A percentile compares a stretch with the other conserved stretches of the same genome.
Evolutionary conservation across 2,113 vertebrate genomes (phyloP).

Genomic region (Egretta garzetta): DNA sequence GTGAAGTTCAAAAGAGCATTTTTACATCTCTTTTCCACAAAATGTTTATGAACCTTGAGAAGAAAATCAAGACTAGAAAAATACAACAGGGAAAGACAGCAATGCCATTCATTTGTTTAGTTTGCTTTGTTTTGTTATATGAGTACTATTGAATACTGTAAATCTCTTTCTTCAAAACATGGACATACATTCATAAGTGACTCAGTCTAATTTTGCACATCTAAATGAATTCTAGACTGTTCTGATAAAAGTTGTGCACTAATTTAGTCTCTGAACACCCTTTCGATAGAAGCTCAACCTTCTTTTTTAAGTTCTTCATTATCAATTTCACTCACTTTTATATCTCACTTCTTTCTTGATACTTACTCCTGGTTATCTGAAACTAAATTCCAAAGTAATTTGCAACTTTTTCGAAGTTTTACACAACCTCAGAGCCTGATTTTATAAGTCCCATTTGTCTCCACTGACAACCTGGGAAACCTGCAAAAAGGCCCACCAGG

Average conservation of each 20-base stretch:
- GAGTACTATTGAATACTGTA: not conserved
- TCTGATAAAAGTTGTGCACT: not conserved
- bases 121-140: not conserved
- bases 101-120: not conserved
- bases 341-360: not conserved
- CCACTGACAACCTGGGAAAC: not conserved
- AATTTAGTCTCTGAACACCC: not conserved
- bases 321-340: not conserved
- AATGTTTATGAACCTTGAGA: not conserved
- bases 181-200: not conserved
- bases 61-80: not conserved
- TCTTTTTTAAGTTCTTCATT: not conserved
- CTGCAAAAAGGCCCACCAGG: not conserved
- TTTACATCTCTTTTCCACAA: not conserved
- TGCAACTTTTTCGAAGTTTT: not conserved
- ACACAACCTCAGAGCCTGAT: not conserved
- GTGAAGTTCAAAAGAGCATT: accelerated
- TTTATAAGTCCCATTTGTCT: not conserved
- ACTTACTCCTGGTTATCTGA: not conserved
- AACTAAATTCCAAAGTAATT: not conserved
- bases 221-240: not conserved
- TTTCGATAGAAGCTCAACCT: not conserved
- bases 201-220: not conserved
- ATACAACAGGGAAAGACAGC: not conserved
- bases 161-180: not conserved